A percentile compares a stretch with the other conserved stretches of the same genome.
These are phyloP conservation scores for Stramonita haemastoma DNA, from an alignment of 2,888 invertebrate species.

Conservation along the genomic window DNA sequence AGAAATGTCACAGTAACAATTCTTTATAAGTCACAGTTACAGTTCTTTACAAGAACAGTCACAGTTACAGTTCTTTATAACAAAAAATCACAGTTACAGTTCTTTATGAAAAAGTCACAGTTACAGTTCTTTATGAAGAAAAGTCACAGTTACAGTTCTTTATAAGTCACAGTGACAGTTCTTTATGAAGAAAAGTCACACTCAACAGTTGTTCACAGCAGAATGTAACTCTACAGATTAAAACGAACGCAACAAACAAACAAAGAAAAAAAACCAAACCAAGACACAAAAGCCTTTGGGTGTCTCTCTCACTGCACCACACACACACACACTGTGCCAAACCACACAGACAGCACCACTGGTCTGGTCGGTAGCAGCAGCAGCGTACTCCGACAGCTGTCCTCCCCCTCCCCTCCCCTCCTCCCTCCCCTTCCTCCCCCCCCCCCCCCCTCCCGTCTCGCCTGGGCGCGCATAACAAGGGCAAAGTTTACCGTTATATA, in stretches of 20 bases:
- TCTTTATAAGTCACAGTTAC: too few species aligned
- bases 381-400: constrained; percentile 1
- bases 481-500: background rate
- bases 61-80: too few species aligned
- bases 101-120: too few species aligned
- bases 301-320: constrained; percentile 1
- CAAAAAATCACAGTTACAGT: too few species aligned
- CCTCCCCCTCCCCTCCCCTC: background rate
- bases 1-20: too few species aligned
- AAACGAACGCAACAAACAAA: background rate
- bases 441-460: background rate
- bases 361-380: background rate
- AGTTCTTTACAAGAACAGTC: too few species aligned
- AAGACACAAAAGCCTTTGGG: background rate
- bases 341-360: background rate
- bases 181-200: too few species aligned
- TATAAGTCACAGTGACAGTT: too few species aligned
- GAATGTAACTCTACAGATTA: background rate
- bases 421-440: background rate
- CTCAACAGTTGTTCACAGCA: too few species aligned
- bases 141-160: too few species aligned
- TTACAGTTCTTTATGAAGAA: too few species aligned
- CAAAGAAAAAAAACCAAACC: background rate
- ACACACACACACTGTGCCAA: background rate
- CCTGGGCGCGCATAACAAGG: background rate